phyloP scores from a whole-genome alignment of 1,140 invertebrate species.

The Trissolcus basalis region DNA sequence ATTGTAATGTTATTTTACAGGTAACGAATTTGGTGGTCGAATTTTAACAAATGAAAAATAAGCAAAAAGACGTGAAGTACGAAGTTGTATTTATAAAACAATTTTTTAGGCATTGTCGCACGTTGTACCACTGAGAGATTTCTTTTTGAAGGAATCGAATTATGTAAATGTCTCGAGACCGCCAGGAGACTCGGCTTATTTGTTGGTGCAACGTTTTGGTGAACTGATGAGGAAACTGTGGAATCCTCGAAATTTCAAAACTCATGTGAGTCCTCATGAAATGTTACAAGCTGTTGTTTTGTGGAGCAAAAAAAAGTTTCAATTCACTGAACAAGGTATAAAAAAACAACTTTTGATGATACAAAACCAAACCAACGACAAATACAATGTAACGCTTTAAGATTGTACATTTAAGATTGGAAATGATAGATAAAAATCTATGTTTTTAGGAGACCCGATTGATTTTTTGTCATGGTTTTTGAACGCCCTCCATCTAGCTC shows the following conservation, averaged over 20 bases:
- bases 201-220: constrained; percentile 97
- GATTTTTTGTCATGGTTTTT: constrained; percentile 98
- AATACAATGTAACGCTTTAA: too few species aligned
- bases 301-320: constrained; percentile 98
- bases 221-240: constrained; percentile 98
- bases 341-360: too few species aligned
- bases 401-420: too few species aligned
- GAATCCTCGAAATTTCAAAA: constrained; percentile 99
- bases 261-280: constrained; percentile 99
- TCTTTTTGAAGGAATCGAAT: constrained; percentile 95
- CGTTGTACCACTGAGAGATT: constrained; percentile 94
- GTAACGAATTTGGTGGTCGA: constrained; percentile 77
- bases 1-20: constrained; percentile 98
- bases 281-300: constrained; percentile 99
- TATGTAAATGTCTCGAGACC: constrained; percentile 92
- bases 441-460: constrained; percentile 90
- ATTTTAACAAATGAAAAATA: background rate
- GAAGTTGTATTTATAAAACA: constrained; percentile 5
- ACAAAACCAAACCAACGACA: too few species aligned
- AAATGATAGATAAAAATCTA: background rate
- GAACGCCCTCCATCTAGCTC: constrained; percentile 92
- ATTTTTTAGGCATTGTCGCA: constrained; percentile 89
- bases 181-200: constrained; percentile 92
- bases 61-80: too few species aligned
- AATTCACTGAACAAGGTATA: constrained; percentile 97